Evolutionary conservation across 2,888 invertebrate species (phyloP), one percentile per base, ranked within the genome.

Genomic region (Pristionchus exspectatus): DNA sequence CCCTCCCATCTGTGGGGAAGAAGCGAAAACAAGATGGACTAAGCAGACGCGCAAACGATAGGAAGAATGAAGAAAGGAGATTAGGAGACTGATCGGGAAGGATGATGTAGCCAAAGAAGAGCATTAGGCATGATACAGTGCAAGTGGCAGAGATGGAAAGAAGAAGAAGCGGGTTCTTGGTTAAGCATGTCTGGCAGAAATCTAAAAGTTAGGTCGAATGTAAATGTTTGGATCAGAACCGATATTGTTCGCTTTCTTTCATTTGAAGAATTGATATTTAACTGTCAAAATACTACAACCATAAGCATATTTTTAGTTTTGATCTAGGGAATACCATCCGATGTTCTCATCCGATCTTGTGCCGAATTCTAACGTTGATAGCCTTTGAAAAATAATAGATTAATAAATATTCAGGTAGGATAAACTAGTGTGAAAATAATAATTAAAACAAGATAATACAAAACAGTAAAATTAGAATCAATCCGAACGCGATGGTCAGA

Each of bases 11-110:
- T 85, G 38, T 24, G 84, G 50, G 30, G 72, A 27, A 21, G 59
- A 85, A 59, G 84, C 84, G 84, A 85, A 85, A 85, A 85, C 84
- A 85, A 85, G 84, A 85, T 59, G 30, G 59, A 59, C 56, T 85
- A 59, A 85, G 84, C 38, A 27, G 84, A 59, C 56, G 59, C n/a
- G 59, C 84, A 85, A 85, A 85, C 84, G 12, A 56, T 1, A 59
- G 84, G 81, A 81, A 81, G 81, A 81, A 81, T 24, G 50, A 81
- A 27, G 81, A 81, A 54, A 81, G 50, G 24, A 18, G 50, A 81
- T 50, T 50, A 81, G 81, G 44, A 50, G 81, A 77, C 74, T 81
- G 81, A 81, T 81, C 30, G 81, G 81, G 33, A 81, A 18, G 33
- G 84, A 33, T 85, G 56, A 85, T 85, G 84, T 50, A 59, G 50